Base-by-base conservation (phyloP, 2,797 vertebrate genomes). In the Enteromius fasciolatus region DNA sequence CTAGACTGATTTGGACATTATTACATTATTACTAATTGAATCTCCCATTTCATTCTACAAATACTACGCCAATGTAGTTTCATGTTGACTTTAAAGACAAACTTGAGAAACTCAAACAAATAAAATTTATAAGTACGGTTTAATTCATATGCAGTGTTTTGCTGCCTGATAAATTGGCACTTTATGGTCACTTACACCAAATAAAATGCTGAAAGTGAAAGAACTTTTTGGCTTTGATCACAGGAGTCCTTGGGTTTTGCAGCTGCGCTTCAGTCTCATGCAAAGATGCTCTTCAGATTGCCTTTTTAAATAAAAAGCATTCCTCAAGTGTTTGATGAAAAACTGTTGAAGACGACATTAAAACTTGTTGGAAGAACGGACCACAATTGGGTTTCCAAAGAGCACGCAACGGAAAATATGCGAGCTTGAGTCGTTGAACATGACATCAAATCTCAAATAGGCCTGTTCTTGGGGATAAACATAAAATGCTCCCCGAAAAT, bases 401-500 rank as follows among this genome's bases (percentile, higher is more conserved):
- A 39, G 7, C 15, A 61, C 57, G 17, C 5, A 0, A 46, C 39
- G 4, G 25, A 76, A 63, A 31, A 46, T 46, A 31, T 3, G 39
- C 70, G 4, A 80, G 33, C 50, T 11, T 31, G 28, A 31, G 28
- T 5, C 28, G 15, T 8, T 36, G 28, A 48, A 39, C n/a, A 48
- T 4, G 23, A 81, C 69, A 39, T 23, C 17, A 79, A 66, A 76
- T 46, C 67, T 59, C 48, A 31, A 10, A 17, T 7, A 20, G 28
- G 31, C 64, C 1, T 28, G 44, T 14, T 59, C 46, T 33, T 4
- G 36, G 86, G 86, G 80, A 76, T 67, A 77, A 63, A 68, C 20
- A n/a, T 36, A 82, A 87, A 87, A 86, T 87, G 86, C 86, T 80
- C 82, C 86, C 86, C 82, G 57, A 77, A 82, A 18, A 12, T 48